A percentile compares a stretch with the other conserved stretches of the same genome.
Conservation (phyloP, 1,140 invertebrate genomes). For the Neodiprion virginianus region DNA sequence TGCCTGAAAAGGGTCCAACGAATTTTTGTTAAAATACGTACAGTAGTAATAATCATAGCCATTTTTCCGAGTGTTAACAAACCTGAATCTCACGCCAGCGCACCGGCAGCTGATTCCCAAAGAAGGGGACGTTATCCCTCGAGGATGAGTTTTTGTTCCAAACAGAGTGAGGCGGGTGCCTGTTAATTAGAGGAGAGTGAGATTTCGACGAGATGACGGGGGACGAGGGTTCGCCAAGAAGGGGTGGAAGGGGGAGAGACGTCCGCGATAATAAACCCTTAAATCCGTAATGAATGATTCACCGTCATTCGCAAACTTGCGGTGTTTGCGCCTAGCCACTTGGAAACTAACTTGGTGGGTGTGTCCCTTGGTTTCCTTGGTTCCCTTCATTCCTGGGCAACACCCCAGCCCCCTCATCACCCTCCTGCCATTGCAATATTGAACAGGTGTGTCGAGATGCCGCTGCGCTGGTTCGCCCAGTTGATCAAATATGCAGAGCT, state of each 20-base stretch:
- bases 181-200: background rate
- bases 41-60: too few relatives aligned
- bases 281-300: conserved; percentile 6
- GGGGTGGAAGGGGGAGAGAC: background rate
- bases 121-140: too few relatives aligned
- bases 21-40: too few relatives aligned
- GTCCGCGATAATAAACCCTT: background rate
- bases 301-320: conserved; percentile 6
- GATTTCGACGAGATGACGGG: too few relatives aligned
- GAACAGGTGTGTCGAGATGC: background rate
- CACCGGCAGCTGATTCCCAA: too few relatives aligned
- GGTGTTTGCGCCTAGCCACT: background rate
- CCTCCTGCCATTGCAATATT: background rate
- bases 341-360: background rate
- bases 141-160: background rate
- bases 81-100: too few relatives aligned
- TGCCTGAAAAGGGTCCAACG: too few relatives aligned
- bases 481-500: conserved; percentile 3
- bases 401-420: too few relatives aligned
- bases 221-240: background rate
- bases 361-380: background rate
- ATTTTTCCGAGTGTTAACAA: too few relatives aligned
- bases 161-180: background rate
- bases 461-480: background rate
- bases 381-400: too few relatives aligned